These are phyloP conservation scores for Laupala kohalensis DNA, from an alignment of 1,140 invertebrate genomes.

Conservation along the genomic window DNA sequence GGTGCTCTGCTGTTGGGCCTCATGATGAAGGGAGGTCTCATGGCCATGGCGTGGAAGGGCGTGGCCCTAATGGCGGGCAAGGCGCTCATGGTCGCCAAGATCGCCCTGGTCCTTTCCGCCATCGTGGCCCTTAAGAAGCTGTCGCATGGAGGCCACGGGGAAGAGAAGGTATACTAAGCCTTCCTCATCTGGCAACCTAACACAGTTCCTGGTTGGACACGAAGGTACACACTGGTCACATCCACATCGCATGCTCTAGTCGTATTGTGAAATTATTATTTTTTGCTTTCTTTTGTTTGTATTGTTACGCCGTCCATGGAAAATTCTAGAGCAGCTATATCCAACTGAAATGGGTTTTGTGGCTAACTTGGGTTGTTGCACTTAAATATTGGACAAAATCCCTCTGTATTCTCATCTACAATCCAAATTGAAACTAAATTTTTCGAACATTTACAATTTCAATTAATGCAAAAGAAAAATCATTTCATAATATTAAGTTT, in stretches of 20 bases:
- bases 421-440: too few relatives aligned
- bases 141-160: conserved; percentile 34
- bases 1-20: conserved; percentile 44
- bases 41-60: conserved; percentile 59
- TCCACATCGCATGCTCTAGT: background rate
- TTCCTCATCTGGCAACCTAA: background rate
- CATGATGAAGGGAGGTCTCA: conserved; percentile 50
- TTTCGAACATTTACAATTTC: too few relatives aligned
- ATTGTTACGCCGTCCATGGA: too few relatives aligned
- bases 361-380: too few relatives aligned
- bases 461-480: too few relatives aligned
- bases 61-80: conserved; percentile 58
- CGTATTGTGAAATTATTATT: too few relatives aligned
- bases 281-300: too few relatives aligned
- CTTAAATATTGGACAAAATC: too few relatives aligned
- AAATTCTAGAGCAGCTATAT: too few relatives aligned
- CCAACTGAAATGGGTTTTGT: too few relatives aligned
- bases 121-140: conserved; percentile 65
- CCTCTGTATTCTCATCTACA: too few relatives aligned
- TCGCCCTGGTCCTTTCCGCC: conserved; percentile 58
- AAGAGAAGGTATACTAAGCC: conserved; percentile 39
- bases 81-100: conserved; percentile 59
- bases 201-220: background rate
- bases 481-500: too few relatives aligned
- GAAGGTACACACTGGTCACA: background rate